Percentiles rank a stretch among this genome's conserved stretches.
Evolutionary conservation across 2,888 invertebrate genomes (phyloP).

Genomic region (Nomada hirtipes): DNA sequence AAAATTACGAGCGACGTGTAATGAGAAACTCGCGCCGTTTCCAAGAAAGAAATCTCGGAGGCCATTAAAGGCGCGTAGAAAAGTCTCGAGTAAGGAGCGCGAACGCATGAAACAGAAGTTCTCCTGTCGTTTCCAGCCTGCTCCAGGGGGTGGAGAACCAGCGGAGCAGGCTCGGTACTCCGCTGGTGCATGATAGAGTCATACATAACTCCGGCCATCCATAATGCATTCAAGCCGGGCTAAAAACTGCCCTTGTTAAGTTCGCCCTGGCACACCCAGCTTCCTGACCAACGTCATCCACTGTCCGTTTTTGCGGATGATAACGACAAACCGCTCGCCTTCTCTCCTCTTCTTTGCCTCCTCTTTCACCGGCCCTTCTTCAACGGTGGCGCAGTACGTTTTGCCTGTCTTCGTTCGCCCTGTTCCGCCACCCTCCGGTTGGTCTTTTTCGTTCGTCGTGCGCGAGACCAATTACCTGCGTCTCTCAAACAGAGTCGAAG

Average conservation of each 20-base stretch:
- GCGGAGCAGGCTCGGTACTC: constrained; percentile 46
- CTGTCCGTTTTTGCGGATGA: constrained; percentile 65
- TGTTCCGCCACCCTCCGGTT: background rate
- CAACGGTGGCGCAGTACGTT: background rate
- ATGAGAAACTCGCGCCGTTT: constrained; percentile 79
- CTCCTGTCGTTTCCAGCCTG: constrained; percentile 10
- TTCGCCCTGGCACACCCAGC: constrained; percentile 65
- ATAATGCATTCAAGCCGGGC: constrained; percentile 80
- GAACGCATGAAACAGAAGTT: background rate
- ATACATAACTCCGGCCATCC: constrained; percentile 82
- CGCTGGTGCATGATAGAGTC: constrained; percentile 78
- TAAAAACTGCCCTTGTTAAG: constrained; percentile 79
- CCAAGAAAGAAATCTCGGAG: constrained; percentile 80
- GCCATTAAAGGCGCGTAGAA: constrained; percentile 79
- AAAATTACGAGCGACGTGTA: constrained; percentile 36
- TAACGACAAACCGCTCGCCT: constrained; percentile 66
- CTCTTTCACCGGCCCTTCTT: background rate
- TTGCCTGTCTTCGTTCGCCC: background rate
- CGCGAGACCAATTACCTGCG: constrained; percentile 70
- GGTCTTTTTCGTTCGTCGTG: constrained; percentile 47
- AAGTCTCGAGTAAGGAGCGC: constrained; percentile 61
- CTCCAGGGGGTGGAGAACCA: constrained; percentile 16
- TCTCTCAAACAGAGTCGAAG: constrained; percentile 2
- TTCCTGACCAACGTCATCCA: constrained; percentile 62
- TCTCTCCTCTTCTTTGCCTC: constrained; percentile 3